Conservation (phyloP, 2,113 vertebrate species). For the Siphamia tubifer region DNA sequence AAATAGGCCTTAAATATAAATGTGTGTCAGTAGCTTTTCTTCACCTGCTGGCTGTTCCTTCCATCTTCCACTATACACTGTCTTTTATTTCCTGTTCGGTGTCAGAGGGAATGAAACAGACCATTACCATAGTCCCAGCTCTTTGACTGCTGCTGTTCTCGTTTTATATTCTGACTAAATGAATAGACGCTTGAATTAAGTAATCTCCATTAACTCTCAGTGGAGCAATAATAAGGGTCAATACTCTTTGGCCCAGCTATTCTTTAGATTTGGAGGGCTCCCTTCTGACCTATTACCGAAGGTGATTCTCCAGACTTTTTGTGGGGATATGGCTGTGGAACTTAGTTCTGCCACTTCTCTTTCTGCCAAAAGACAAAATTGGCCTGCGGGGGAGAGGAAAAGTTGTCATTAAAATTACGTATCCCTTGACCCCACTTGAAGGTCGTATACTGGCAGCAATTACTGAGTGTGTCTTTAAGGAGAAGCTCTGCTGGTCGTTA, state of each 20-base stretch:
- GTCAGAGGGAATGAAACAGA: slow-evolving; percentile 1
- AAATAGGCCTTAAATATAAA: too few relatives aligned
- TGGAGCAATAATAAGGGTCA: slow-evolving; percentile 59
- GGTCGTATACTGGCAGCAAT: slow-evolving; percentile 69
- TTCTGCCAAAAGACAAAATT: slow-evolving; percentile 61
- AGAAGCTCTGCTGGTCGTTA: slow-evolving; percentile 56
- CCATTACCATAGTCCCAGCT: slow-evolving; percentile 5
- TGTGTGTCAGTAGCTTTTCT: background rate
- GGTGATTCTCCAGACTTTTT: slow-evolving; percentile 67
- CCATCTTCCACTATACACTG: background rate
- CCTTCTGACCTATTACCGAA: slow-evolving; percentile 69
- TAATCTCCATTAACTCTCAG: slow-evolving; percentile 65
- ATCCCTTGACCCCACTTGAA: slow-evolving; percentile 70
- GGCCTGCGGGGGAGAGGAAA: slow-evolving; percentile 50
- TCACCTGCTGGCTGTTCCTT: background rate
- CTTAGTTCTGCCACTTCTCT: slow-evolving; percentile 44
- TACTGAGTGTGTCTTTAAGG: slow-evolving; percentile 62
- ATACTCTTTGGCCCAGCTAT: slow-evolving; percentile 63
- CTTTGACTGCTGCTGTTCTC: slow-evolving; percentile 27
- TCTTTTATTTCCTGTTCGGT: slow-evolving; percentile 9
- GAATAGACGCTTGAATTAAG: slow-evolving; percentile 64
- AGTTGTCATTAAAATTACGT: slow-evolving; percentile 68
- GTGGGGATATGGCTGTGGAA: slow-evolving; percentile 48
- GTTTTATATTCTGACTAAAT: slow-evolving; percentile 61
- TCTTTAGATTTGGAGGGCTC: slow-evolving; percentile 58